Evolutionary conservation across 1,140 invertebrate genomes (phyloP).

Genomic region (Epicauta chinensis): DNA sequence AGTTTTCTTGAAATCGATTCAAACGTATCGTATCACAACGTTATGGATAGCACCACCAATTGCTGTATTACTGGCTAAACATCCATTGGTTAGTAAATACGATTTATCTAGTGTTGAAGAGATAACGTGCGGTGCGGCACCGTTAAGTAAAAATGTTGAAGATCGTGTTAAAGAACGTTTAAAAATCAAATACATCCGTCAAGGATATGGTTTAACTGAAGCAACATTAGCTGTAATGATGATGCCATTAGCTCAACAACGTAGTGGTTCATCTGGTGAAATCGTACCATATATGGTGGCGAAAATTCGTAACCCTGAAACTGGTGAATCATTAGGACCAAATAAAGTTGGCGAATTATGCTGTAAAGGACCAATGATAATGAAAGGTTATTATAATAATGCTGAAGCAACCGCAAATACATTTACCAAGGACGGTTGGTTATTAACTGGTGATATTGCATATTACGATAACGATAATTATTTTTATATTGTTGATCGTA

Average conservation of each 20-base stretch:
- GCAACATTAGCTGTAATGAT: constrained; percentile 10
- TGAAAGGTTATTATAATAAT: constrained; percentile 59
- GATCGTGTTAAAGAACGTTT: constrained; percentile 8
- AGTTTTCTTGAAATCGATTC: constrained; percentile 22
- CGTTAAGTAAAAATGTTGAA: constrained; percentile 37
- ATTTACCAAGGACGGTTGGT: constrained; percentile 62
- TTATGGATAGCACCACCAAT: constrained; percentile 22
- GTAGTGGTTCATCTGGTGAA: constrained; percentile 15
- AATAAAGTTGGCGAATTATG: constrained; percentile 62
- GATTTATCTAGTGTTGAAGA: constrained; percentile 41
- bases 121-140: constrained; percentile 44
- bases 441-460: constrained; percentile 71
- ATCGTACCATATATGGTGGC: constrained; percentile 50
- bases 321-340: constrained; percentile 51
- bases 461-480: constrained; percentile 61
- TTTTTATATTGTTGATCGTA: constrained; percentile 67
- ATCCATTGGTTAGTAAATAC: constrained; percentile 35
- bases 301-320: constrained; percentile 57
- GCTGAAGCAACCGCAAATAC: constrained; percentile 53
- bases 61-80: constrained; percentile 22
- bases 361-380: constrained; percentile 54
- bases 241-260: constrained; percentile 1
- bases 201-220: constrained; percentile 21
- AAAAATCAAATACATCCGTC: constrained; percentile 1
- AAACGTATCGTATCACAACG: constrained; percentile 17